Base-by-base conservation (phyloP, 1,140 invertebrate species). In the Sitodiplosis mosellana region DNA sequence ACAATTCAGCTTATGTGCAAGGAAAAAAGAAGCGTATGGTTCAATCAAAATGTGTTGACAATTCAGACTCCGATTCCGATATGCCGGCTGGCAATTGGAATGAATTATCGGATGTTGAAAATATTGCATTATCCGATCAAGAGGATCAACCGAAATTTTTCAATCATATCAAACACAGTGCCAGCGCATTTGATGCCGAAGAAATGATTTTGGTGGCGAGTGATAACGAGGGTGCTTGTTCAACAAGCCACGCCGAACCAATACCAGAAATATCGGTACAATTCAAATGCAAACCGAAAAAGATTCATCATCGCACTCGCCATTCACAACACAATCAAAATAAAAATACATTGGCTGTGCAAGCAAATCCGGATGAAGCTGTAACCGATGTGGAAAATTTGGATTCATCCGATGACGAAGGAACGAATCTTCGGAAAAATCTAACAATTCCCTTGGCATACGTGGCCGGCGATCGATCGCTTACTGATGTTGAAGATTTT, bases 381-480 rank as follows among this genome's bases (percentile, higher is more conserved):
- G 34, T 63, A 5, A 72, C 70, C 5, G 70, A 72, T 52, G 53
- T 69, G 18, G 70, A 72, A 55, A 64, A 69, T 54, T 53, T 72
- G 11, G 60, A 70, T 37, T 57, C 67, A 42, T 69, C 68, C 5
- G 66, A 60, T 21, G 57, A 58, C 33, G 68, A 69, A 45, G 47
- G 56, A 38, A 59, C 10, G 34, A 44, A 7, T 20, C 15, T 41
- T 14, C 43, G 34, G 34, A 38, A 59, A 27, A 50, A 56, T 19
- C 48, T 59, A 44, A 56, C 58, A 0, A 60, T 64, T 48, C 62
- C 27, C 33, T 19, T 21, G 5, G 41, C 41, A 18, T 43, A 12
- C 14, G 18, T 43, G 58, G 18, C 55, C 54, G 1, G 47, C 64
- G 56, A 18, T 59, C 41, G 56, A 57, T 47, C 55, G 52, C 19